Conservation (phyloP, 1,140 invertebrate genomes). For the Meloidogyne chitwoodi region DNA sequence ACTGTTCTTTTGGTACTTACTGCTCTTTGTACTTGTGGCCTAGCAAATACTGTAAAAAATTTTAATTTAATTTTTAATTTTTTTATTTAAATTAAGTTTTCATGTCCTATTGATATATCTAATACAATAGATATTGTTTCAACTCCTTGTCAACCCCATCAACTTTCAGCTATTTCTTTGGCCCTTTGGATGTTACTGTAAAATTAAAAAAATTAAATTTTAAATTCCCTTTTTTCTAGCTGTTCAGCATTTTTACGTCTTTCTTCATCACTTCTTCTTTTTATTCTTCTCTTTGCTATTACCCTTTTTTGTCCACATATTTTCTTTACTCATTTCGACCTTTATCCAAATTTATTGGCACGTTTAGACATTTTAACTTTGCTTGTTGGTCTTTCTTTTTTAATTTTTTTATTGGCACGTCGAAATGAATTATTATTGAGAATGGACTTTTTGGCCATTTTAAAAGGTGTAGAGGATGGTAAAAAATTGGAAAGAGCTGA, state of each 20-base stretch:
- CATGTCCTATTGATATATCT: constrained; percentile 34
- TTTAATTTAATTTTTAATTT: not conserved
- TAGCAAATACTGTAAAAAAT: constrained; percentile 51
- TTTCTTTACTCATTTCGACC: constrained; percentile 47
- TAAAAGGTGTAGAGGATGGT: constrained; percentile 38
- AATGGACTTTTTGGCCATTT: constrained; percentile 51
- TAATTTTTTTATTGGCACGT: constrained; percentile 47
- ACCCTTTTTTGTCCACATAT: constrained; percentile 49
- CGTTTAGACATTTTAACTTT: constrained; percentile 49
- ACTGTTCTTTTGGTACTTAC: constrained; percentile 53
- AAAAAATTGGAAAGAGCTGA: constrained; percentile 39
- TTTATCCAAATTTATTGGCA: constrained; percentile 38
- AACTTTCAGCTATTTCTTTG: constrained; percentile 51
- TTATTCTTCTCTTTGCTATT: constrained; percentile 39
- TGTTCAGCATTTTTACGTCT: constrained; percentile 52
- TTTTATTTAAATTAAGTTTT: constrained; percentile 40
- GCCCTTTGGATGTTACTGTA: constrained; percentile 50
- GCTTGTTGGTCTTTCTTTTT: constrained; percentile 32
- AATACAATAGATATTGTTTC: not conserved
- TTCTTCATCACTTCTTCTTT: constrained; percentile 34
- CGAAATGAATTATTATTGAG: constrained; percentile 50
- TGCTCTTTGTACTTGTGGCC: constrained; percentile 55
- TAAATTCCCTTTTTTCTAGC: constrained; percentile 46
- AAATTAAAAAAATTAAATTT: constrained; percentile 15
- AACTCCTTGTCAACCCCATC: constrained; percentile 41